These are phyloP conservation scores for Pseudonaja textilis DNA, from an alignment of 2,113 vertebrate genomes.

Conservation along the genomic window DNA sequence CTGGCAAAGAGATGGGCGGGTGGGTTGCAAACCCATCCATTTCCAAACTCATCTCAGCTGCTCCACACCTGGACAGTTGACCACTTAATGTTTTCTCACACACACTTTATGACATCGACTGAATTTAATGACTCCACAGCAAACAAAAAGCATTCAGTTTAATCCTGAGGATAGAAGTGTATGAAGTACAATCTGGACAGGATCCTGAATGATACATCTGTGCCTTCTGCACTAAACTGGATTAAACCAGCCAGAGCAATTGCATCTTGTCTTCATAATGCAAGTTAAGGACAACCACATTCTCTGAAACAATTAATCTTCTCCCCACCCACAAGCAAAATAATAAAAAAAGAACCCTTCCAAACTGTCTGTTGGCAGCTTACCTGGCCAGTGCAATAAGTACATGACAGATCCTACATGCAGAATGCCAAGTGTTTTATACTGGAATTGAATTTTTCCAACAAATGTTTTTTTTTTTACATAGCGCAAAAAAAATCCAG, in stretches of 20 bases:
- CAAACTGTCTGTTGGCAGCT: slow-evolving; percentile 1
- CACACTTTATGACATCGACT: neutral
- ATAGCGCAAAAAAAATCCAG: neutral
- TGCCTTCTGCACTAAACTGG: slow-evolving; percentile 19
- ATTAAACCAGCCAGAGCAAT: neutral
- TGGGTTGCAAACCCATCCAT: neutral
- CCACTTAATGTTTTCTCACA: neutral
- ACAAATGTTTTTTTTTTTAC: slow-evolving; percentile 4
- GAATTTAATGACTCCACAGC: slow-evolving; percentile 9
- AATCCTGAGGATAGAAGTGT: neutral
- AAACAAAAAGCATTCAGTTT: slow-evolving; percentile 14
- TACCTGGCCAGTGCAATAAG: slow-evolving; percentile 22
- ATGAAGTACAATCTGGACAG: slow-evolving; percentile 28
- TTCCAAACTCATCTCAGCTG: neutral
- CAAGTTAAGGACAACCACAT: slow-evolving; percentile 8
- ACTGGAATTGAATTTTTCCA: slow-evolving; percentile 14
- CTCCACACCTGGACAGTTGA: slow-evolving; percentile 2
- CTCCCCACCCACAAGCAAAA: neutral
- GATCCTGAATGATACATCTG: slow-evolving; percentile 34
- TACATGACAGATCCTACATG: neutral
- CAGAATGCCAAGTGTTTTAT: slow-evolving; percentile 8
- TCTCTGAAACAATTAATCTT: slow-evolving; percentile 15
- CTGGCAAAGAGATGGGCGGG: neutral
- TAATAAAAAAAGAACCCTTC: neutral
- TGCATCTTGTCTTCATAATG: slow-evolving; percentile 18